Evolutionary conservation across 2,888 invertebrate species (phyloP).

Genomic region (Calameuta pallipes): DNA sequence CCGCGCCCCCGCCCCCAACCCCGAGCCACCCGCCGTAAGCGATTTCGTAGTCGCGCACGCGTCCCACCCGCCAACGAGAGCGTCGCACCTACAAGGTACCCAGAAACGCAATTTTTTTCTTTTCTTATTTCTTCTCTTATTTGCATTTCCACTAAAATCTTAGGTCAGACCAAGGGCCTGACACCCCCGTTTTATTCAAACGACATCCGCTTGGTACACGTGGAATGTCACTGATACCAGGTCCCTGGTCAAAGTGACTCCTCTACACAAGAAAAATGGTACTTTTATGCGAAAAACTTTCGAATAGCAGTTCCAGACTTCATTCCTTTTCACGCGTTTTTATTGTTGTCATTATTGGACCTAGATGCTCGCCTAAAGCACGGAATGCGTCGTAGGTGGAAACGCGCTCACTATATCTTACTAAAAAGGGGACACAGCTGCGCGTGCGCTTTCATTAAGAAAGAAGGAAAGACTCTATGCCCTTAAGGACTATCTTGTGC

Average conservation of each 20-base stretch:
- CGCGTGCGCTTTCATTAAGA: background rate
- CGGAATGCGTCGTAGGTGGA: background rate
- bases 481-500: background rate
- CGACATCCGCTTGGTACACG: background rate
- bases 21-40: constrained; percentile 17
- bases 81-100: constrained; percentile 10
- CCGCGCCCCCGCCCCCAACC: constrained; percentile 53
- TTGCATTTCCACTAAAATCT: background rate
- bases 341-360: background rate
- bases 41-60: constrained; percentile 56
- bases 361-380: background rate
- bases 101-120: background rate
- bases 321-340: background rate
- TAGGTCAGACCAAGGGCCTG: background rate
- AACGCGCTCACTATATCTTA: background rate
- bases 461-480: background rate
- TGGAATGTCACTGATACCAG: background rate
- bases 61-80: constrained; percentile 48
- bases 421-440: background rate
- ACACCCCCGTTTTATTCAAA: background rate
- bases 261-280: background rate
- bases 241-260: background rate
- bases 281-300: background rate
- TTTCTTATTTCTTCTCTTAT: background rate
- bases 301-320: background rate